These are phyloP conservation scores for Romanogobio albipinnatus DNA, from an alignment of 2,113 vertebrate genomes.

Conservation along the genomic window DNA sequence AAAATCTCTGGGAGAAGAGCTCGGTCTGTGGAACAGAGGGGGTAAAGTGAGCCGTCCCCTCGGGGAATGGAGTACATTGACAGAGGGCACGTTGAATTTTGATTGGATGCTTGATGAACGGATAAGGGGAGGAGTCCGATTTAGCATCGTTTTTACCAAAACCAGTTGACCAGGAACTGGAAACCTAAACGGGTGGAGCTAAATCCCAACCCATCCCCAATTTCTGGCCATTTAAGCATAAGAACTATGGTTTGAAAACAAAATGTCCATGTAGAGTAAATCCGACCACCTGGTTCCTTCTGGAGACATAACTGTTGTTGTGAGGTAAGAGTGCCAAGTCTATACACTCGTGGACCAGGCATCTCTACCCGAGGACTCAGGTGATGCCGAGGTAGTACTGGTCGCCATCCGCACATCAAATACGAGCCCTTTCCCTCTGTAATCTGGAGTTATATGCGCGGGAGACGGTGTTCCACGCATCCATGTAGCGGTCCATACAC, in stretches of 20 bases:
- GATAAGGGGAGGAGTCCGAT: not conserved
- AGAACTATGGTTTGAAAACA: not conserved
- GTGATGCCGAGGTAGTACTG: slow-evolving; percentile 23
- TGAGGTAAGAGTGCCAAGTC: not conserved
- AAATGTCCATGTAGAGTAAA: slow-evolving; percentile 37
- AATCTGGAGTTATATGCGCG: slow-evolving; percentile 93
- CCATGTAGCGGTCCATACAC: slow-evolving; percentile 99
- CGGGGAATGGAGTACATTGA: slow-evolving; percentile 42
- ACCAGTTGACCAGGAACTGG: not conserved
- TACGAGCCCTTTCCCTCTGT: slow-evolving; percentile 91
- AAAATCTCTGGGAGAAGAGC: slow-evolving; percentile 55
- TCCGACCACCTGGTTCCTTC: slow-evolving; percentile 10
- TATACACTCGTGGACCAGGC: not conserved
- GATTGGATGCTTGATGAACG: slow-evolving; percentile 22
- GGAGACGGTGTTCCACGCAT: slow-evolving; percentile 95
- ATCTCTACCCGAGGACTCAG: slow-evolving; percentile 17
- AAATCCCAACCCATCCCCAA: not conserved
- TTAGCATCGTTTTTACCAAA: not conserved
- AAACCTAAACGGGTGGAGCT: not conserved
- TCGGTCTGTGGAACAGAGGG: slow-evolving; percentile 41
- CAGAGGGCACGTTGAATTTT: not conserved
- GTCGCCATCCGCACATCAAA: slow-evolving; percentile 72
- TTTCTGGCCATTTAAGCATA: not conserved
- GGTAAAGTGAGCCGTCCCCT: slow-evolving; percentile 41
- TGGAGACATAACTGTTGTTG: slow-evolving; percentile 16